Conservation (phyloP, 2,888 invertebrate species). For the Pristionchus entomophagus region DNA sequence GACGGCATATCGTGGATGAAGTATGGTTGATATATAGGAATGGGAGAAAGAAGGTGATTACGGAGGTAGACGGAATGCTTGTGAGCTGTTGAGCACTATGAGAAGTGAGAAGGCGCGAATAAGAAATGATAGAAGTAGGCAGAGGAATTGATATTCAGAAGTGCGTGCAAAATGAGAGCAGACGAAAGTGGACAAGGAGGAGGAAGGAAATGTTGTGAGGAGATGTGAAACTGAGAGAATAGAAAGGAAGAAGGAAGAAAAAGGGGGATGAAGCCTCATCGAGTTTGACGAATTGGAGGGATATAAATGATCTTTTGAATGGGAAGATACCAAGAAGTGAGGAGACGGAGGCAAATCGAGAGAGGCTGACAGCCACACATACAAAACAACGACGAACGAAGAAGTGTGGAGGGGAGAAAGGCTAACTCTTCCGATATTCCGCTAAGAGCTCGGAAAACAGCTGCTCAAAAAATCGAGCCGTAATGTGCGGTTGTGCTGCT, state of each 20-base stretch:
- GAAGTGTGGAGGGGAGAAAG: not conserved
- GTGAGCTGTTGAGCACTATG: too few species aligned
- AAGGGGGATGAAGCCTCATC: not conserved
- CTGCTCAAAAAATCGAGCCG: too few species aligned
- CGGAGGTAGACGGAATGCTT: not conserved
- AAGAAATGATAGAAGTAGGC: not conserved
- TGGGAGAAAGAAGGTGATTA: conserved; percentile 13
- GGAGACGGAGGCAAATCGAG: not conserved
- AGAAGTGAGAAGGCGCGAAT: not conserved
- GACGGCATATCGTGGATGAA: not conserved
- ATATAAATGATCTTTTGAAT: not conserved
- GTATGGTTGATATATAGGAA: not conserved
- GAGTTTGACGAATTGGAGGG: not conserved
- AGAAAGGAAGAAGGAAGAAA: not conserved
- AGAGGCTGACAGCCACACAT: not conserved
- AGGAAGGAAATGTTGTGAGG: not conserved
- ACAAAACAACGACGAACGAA: not conserved
- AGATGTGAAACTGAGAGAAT: not conserved
- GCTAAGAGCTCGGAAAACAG: too few species aligned
- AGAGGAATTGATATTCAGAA: not conserved
- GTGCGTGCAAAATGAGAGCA: not conserved
- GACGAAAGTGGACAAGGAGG: conserved; percentile 10
- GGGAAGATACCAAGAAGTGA: too few species aligned
- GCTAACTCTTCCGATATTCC: not conserved
- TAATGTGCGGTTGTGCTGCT: too few species aligned